These are phyloP conservation scores for Genyomyrus donnyi DNA, from an alignment of 2,113 vertebrate species.

Conservation along the genomic window DNA sequence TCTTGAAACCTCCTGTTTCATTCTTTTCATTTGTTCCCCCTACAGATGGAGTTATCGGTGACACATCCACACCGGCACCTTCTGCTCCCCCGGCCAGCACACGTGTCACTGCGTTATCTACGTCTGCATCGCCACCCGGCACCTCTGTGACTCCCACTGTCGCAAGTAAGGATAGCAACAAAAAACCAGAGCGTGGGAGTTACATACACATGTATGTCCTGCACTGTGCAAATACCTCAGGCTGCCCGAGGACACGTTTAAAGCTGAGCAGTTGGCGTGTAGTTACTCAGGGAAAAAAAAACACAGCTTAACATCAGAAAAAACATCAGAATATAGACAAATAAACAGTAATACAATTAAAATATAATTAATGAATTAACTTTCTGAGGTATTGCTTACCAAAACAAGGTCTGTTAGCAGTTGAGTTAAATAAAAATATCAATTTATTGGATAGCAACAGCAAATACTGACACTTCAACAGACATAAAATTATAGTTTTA, in stretches of 20 bases:
- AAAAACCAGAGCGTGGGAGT: background rate
- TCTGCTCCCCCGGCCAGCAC: background rate
- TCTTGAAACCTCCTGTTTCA: background rate
- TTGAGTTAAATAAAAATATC: background rate
- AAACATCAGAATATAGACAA: background rate
- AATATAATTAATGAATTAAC: background rate
- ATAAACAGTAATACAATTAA: background rate
- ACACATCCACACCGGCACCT: background rate
- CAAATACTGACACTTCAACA: background rate
- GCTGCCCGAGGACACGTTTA: background rate
- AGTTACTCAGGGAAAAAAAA: background rate
- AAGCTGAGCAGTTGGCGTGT: background rate
- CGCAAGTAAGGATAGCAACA: background rate
- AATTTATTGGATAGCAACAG: background rate
- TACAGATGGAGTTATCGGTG: background rate
- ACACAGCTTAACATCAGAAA: background rate
- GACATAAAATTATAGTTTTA: background rate
- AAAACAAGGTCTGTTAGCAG: background rate
- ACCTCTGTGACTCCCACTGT: background rate
- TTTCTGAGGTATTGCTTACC: background rate
- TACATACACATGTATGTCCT: background rate
- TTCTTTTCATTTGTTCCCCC: background rate
- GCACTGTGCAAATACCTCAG: background rate
- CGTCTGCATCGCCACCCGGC: background rate
- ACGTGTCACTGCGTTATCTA: fast-evolving